phyloP scores from a whole-genome alignment of 1,140 invertebrate genomes.

The Aricia agestis region DNA sequence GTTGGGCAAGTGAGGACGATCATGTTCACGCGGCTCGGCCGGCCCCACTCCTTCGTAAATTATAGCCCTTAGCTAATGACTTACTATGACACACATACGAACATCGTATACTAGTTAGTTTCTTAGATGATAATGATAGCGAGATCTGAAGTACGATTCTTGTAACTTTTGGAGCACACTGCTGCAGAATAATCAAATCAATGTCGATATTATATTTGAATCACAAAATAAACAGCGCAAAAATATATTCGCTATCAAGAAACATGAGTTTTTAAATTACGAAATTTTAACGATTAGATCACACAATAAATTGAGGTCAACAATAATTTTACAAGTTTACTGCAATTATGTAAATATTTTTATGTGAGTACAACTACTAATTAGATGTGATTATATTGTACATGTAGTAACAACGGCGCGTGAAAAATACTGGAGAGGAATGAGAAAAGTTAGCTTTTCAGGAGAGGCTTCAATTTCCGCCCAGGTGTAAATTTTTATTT shows the following conservation, averaged over 20 bases:
- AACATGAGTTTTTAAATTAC: not conserved
- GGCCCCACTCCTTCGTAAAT: not conserved
- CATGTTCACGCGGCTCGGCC: not conserved
- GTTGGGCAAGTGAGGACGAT: constrained; percentile 2
- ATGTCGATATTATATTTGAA: too few species aligned
- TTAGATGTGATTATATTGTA: not conserved
- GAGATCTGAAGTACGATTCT: too few species aligned
- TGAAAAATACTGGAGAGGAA: not conserved
- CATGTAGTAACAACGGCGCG: not conserved
- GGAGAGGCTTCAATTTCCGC: too few species aligned
- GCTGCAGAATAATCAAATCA: too few species aligned
- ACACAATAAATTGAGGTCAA: not conserved
- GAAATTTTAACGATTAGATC: not conserved
- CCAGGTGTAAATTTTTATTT: too few species aligned
- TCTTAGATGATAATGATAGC: not conserved
- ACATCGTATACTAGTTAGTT: not conserved
- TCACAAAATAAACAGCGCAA: not conserved
- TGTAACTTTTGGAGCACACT: too few species aligned
- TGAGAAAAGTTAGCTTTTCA: not conserved
- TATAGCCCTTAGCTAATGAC: not conserved
- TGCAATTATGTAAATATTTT: not conserved
- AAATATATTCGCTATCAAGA: not conserved
- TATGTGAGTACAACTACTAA: not conserved
- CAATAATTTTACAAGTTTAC: not conserved
- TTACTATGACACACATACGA: not conserved